Evolutionary conservation across 53 echinoderm and acorn worm species (phyloP), one percentile per base, ranked within the genome.

Genomic region (Hippasteria phrygiana): DNA sequence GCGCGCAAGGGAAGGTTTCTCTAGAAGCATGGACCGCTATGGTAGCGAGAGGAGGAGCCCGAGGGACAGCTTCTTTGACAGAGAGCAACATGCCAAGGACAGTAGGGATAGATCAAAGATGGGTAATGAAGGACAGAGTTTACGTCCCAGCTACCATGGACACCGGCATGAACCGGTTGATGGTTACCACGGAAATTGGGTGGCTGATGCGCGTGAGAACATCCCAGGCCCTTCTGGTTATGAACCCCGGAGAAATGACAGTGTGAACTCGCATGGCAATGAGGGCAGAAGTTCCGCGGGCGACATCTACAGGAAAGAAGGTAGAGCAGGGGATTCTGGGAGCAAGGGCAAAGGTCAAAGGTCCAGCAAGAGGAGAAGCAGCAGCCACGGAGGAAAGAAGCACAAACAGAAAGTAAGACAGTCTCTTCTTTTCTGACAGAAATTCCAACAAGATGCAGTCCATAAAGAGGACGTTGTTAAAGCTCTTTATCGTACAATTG

Each of bases 381-480:
- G 53, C 51, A 53, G 85, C 85, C 85, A 46, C 20, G 85, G 85
- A 69, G 71, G 85, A 13, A 85, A 71, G 71, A 85, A 85, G 48
- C 70, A 71, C 85, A 69, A 32, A 28, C 71, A 85, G 33, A 85
- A 71, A 70, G 51, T 79, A 79, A 62, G 79, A 31, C 0, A 3
- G 2, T 18, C 5, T n/a, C 22, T 22, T 55, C 36, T 20, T 1
- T 34, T 17, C n/a, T n/a, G n/a, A n/a, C n/a, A n/a, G n/a, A n/a
- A n/a, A n/a, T n/a, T n/a, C n/a, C n/a, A n/a, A n/a, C n/a, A n/a
- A n/a, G n/a, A n/a, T n/a, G n/a, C n/a, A n/a, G n/a, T n/a, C n/a
- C n/a, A n/a, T n/a, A n/a, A n/a, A n/a, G n/a, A n/a, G n/a, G n/a
- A n/a, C n/a, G n/a, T n/a, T n/a, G n/a, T n/a, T n/a, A n/a, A n/a